phyloP scores from a whole-genome alignment of 1,140 invertebrate species.

The Aphis craccivora region DNA sequence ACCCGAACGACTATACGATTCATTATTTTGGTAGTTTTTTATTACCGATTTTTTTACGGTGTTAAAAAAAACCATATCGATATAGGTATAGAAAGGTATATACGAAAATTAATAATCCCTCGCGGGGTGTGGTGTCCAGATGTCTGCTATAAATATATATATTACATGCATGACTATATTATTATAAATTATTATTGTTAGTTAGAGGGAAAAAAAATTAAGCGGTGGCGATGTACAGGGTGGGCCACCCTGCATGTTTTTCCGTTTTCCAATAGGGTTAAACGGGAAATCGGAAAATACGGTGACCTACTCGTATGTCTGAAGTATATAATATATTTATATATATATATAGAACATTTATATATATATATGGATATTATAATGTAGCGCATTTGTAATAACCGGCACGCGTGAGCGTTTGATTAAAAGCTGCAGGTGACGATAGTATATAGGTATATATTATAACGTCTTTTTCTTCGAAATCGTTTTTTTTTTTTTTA shows the following conservation, averaged over 20 bases:
- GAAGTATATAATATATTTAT: no score
- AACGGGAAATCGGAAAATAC: neutral
- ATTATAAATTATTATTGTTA: neutral
- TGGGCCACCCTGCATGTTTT: neutral
- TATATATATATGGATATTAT: neutral
- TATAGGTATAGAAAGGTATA: neutral
- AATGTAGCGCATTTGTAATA: neutral
- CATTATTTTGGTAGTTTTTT: constrained; percentile 6
- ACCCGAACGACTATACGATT: constrained; percentile 28
- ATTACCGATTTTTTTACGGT: neutral
- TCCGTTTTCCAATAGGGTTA: neutral
- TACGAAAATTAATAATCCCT: constrained; percentile 26
- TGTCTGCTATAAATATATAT: neutral
- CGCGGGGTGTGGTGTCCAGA: constrained; percentile 23
- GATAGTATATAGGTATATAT: no score
- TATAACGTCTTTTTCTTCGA: neutral
- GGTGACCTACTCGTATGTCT: neutral
- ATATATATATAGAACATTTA: no score
- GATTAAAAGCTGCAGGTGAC: neutral
- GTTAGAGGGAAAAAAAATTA: neutral
- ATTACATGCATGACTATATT: neutral
- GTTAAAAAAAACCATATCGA: neutral
- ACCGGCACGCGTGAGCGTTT: neutral
- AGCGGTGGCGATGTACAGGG: neutral
- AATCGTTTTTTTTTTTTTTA: neutral